Conservation (phyloP, 2,797 vertebrate species). For the Alexandromys oeconomus region DNA sequence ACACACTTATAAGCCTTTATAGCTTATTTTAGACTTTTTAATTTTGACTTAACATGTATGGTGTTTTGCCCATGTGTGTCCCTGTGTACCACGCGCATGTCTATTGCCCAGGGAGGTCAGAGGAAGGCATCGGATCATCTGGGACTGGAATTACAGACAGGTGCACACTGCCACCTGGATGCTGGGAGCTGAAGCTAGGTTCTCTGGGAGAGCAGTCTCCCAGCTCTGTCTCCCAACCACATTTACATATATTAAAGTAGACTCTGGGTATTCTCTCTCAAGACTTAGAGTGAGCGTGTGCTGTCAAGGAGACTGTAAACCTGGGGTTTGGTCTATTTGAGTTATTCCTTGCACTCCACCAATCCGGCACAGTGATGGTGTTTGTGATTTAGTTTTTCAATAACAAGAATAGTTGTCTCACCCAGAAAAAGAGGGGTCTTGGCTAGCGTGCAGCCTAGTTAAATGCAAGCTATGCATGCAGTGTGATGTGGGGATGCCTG, state of each 20-base stretch:
- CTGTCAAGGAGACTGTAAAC: slow-evolving; percentile 3
- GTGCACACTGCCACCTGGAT: not conserved
- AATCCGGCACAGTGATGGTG: not conserved
- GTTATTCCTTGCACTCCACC: not conserved
- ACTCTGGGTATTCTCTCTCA: not conserved
- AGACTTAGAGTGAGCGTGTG: not conserved
- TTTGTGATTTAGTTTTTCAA: not conserved
- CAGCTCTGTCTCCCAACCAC: not conserved
- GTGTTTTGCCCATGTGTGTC: not conserved
- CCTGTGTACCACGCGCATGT: not conserved
- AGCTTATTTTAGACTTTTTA: not conserved
- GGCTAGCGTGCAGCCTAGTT: not conserved
- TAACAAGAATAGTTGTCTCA: not conserved
- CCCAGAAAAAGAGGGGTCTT: not conserved
- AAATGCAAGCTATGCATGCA: not conserved
- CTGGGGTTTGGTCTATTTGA: not conserved
- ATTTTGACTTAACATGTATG: not conserved
- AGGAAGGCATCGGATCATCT: not conserved
- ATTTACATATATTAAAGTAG: not conserved
- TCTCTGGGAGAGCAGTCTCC: not conserved
- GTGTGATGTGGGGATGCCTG: not conserved
- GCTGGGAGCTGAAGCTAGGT: not conserved
- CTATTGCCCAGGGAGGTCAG: not conserved
- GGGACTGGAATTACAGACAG: no score
- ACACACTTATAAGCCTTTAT: not conserved